A percentile compares a stretch with the other conserved stretches of the same genome.
These are phyloP conservation scores for Coenonympha arcania DNA, from an alignment of 2,888 invertebrate genomes.

Conservation along the genomic window DNA sequence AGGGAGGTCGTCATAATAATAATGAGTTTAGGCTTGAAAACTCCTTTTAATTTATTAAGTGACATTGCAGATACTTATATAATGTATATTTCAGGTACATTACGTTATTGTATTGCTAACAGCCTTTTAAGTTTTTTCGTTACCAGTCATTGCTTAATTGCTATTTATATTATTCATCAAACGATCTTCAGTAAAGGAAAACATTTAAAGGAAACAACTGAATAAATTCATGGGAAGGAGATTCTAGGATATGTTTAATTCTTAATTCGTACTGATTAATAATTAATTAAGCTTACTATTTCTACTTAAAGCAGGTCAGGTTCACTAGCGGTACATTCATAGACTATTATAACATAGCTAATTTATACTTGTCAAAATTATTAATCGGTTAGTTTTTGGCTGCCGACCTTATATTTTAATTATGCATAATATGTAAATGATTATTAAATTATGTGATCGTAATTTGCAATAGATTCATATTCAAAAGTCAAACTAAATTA, in stretches of 20 bases:
- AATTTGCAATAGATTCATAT: not conserved
- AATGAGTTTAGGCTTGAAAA: too few species aligned
- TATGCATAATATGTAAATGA: not conserved
- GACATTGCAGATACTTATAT: too few species aligned
- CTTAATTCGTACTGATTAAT: too few species aligned
- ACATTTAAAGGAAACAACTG: not conserved
- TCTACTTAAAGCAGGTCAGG: not conserved
- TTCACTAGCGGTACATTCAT: too few species aligned
- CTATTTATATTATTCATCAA: not conserved
- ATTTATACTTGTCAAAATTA: too few species aligned
- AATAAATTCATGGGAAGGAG: not conserved
- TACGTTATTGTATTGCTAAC: too few species aligned
- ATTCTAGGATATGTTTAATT: not conserved
- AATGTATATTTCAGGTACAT: too few species aligned
- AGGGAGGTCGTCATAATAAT: too few species aligned
- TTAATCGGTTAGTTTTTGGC: not conserved
- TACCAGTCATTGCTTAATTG: not conserved
- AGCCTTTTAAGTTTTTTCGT: too few species aligned
- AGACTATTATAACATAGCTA: too few species aligned
- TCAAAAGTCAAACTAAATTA: not conserved
- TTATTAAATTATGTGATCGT: too few species aligned
- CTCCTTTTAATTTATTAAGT: too few species aligned
- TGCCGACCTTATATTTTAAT: not conserved
- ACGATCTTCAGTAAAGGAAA: not conserved
- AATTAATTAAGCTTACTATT: not conserved